A percentile compares a stretch with the other conserved stretches of the same genome.
Evolutionary conservation across 2,888 invertebrate genomes (phyloP).

Genomic region (Rhamnusium bicolor): DNA sequence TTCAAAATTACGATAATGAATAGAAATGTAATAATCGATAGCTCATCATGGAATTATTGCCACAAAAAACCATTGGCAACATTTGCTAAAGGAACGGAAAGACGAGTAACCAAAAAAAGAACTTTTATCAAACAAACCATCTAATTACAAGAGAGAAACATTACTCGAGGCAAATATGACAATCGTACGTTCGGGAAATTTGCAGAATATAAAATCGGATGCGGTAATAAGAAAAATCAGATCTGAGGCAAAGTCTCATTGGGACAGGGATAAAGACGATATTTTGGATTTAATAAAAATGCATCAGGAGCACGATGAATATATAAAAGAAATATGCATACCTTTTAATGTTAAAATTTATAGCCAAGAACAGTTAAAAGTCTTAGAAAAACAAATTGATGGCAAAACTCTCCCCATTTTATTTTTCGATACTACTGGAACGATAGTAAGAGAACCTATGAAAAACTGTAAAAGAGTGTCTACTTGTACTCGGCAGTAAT

Average conservation of each 20-base stretch:
- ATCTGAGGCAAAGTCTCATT: not conserved
- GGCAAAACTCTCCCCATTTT: conserved; percentile 10
- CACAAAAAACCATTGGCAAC: conserved; percentile 1
- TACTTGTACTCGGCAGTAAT: conserved; percentile 34
- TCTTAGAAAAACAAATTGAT: conserved; percentile 25
- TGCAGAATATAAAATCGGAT: not conserved
- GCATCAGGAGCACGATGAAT: not conserved
- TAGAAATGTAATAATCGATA: not conserved
- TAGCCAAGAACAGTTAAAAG: conserved; percentile 33
- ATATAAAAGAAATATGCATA: not conserved
- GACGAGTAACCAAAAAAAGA: not conserved
- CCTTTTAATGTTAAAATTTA: conserved; percentile 30
- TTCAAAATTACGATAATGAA: conserved; percentile 14
- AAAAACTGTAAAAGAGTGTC: conserved; percentile 18
- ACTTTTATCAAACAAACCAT: not conserved
- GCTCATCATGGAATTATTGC: conserved; percentile 3
- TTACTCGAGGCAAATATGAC: not conserved
- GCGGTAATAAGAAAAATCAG: not conserved
- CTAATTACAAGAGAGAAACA: conserved; percentile 9
- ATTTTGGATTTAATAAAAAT: conserved; percentile 27
- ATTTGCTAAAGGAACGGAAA: conserved; percentile 1
- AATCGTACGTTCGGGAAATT: not conserved
- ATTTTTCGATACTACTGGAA: conserved; percentile 33
- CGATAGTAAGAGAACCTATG: conserved; percentile 29
- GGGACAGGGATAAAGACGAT: conserved; percentile 25